phyloP scores from a whole-genome alignment of 2,888 invertebrate genomes.

The Leptinotarsa rubiginosa region DNA sequence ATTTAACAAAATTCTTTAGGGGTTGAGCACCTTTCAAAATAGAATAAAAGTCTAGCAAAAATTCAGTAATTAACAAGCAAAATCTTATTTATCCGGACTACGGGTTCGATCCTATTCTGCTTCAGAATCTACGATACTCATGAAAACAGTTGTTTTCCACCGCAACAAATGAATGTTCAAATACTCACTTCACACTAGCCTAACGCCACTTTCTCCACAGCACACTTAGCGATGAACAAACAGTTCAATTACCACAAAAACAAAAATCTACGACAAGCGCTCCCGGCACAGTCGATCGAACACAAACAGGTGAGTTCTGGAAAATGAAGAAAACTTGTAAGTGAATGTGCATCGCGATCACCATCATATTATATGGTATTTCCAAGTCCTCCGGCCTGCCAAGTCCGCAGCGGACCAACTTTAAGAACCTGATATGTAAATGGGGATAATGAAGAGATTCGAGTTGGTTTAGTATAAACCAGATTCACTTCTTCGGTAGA shows the following conservation, averaged over 20 bases:
- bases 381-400: neutral
- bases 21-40: too few species aligned
- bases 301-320: neutral
- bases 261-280: neutral
- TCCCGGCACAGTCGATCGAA: neutral
- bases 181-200: neutral
- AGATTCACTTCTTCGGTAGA: neutral
- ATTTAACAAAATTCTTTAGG: too few species aligned
- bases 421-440: conserved; percentile 10
- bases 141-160: too few species aligned
- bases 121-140: too few species aligned
- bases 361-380: neutral
- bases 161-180: neutral
- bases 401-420: neutral
- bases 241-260: neutral
- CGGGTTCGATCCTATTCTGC: too few species aligned
- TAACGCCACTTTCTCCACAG: neutral
- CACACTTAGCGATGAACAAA: neutral
- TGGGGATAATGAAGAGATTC: neutral
- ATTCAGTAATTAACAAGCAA: too few species aligned
- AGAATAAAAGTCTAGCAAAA: too few species aligned
- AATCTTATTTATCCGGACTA: too few species aligned
- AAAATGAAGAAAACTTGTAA: neutral
- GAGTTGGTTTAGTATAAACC: neutral
- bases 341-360: neutral